Evolutionary conservation across 2,797 vertebrate species (phyloP), one percentile per base, ranked within the genome.

Genomic region (Spheniscus humboldti): DNA sequence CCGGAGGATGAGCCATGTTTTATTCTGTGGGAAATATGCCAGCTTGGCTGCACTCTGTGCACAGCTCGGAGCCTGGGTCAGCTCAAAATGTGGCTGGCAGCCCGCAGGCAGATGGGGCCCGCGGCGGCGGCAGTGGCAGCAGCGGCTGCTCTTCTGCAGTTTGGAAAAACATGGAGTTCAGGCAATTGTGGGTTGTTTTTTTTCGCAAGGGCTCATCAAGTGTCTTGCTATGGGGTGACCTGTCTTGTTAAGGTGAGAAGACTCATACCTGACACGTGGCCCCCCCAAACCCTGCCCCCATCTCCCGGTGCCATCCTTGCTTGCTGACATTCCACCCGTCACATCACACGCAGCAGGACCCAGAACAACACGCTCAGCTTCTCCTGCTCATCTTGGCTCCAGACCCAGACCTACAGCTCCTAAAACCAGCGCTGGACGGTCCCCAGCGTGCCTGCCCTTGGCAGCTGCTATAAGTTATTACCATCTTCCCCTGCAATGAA

Each of bases 321-420:
- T 28, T 28, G 16, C 48, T 45, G 60, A 11, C 52, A 28, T 59
- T 57, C 35, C 53, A 6, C 33, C 19, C 9, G 1, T 22, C 64
- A 9, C 64, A 31, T 3, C 64, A 13, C 2, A 0, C 1, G 2
- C 63, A 62, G 56, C 7, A 2, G 64, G 45, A 66, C 71, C 45
- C 47, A 16, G n/a, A 52, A 19, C 30, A n/a, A 11, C 2, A 4
- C 1, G 1, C 52, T 64, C 3, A 0, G 33, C 83, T 81, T 23
- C 63, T 86, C 27, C 69, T 53, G 63, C 71, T 57, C 63, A 1
- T 37, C 66, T 72, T 35, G 27, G 11, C 84, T 53, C 39, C 90
- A 60, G 64, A 41, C n/a, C 62, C 68, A 62, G 75, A 35, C 28
- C 45, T 20, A 10, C 52, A 55, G 85, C 67, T 62, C 50, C 62